Conservation (phyloP, 2,888 invertebrate species). For the Temnothorax unifasciatus region DNA sequence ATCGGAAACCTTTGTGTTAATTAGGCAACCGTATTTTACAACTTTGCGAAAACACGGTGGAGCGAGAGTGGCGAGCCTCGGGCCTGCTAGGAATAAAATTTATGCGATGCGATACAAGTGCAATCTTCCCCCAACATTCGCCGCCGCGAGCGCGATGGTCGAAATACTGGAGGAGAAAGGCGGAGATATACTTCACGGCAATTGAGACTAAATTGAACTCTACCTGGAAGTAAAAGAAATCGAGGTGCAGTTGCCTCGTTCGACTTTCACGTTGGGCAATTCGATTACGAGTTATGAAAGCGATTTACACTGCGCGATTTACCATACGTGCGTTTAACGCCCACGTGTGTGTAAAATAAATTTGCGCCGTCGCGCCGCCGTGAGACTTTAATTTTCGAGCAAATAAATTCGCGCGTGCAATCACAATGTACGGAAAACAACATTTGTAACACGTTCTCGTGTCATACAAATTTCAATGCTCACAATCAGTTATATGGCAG, state of each 20-base stretch:
- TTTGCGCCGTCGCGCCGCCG: constrained; percentile 37
- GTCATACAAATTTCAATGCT: constrained; percentile 8
- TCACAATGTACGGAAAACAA: neutral
- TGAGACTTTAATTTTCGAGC: constrained; percentile 41
- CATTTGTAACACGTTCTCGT: neutral
- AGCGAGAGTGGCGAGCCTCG: constrained; percentile 4
- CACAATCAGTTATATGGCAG: neutral
- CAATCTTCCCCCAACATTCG: constrained; percentile 53
- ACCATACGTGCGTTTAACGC: constrained; percentile 24
- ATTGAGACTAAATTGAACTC: constrained; percentile 70
- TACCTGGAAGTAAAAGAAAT: constrained; percentile 56
- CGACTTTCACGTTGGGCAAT: constrained; percentile 66
- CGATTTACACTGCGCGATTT: constrained; percentile 60
- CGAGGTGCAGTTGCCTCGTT: constrained; percentile 49
- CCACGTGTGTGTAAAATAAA: constrained; percentile 56
- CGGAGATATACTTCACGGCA: constrained; percentile 63
- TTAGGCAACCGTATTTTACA: constrained; percentile 31
- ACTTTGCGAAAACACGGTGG: constrained; percentile 29
- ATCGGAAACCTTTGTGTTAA: constrained; percentile 41
- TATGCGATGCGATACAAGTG: constrained; percentile 47
- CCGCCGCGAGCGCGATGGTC: constrained; percentile 58
- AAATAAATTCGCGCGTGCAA: constrained; percentile 13
- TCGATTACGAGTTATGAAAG: constrained; percentile 68
- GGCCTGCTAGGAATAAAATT: constrained; percentile 33
- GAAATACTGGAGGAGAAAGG: constrained; percentile 63